Base-by-base conservation (phyloP, 2,797 vertebrate species). In the Dendrocincla tyrannina region DNA sequence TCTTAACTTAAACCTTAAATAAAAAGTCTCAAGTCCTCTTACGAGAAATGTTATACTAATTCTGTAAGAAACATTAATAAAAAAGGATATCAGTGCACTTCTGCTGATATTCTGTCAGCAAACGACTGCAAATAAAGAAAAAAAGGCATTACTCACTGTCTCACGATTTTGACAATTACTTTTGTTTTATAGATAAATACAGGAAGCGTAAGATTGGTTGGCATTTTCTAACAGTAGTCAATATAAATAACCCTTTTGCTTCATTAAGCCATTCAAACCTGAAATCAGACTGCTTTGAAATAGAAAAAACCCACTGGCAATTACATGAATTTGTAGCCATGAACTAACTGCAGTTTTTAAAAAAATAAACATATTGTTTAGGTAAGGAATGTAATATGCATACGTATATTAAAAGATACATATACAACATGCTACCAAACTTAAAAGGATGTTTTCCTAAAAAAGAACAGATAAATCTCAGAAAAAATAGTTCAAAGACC, bases 1-100 rank as follows among this genome's bases (percentile, higher is more conserved):
- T 49, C 22, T 70, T 60, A 46, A 58, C 4, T 55, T 66, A 47
- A 85, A n/a, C 16, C 10, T 73, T 55, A 70, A 64, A 70, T 15
- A 80, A 83, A 93, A 85, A 20, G 2, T 7, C 30, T 63, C 32
- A 53, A 47, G 10, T 4, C 25, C 32, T 73, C 24, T 56, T 20
- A 10, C 18, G 52, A 78, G 28, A 67, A 62, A 85, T 25, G 13
- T 9, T 63, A 9, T 32, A 37, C 18, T 20, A 66, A 47, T 58
- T 47, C 17, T 14, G 7, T 52, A 76, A 78, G 25, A 66, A 68
- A 88, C 23, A 30, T 12, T 30, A 81, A 78, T 12, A 66, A 22
- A 66, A 50, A 25, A 99, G 98, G 98, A 99, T 99, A 99, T 99
- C 98, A 97, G 98, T 98, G 94, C 98, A 98, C 68, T 99, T 99